Evolutionary conservation across 2,113 vertebrate species (phyloP).

Genomic region (Eurystomus gularis): DNA sequence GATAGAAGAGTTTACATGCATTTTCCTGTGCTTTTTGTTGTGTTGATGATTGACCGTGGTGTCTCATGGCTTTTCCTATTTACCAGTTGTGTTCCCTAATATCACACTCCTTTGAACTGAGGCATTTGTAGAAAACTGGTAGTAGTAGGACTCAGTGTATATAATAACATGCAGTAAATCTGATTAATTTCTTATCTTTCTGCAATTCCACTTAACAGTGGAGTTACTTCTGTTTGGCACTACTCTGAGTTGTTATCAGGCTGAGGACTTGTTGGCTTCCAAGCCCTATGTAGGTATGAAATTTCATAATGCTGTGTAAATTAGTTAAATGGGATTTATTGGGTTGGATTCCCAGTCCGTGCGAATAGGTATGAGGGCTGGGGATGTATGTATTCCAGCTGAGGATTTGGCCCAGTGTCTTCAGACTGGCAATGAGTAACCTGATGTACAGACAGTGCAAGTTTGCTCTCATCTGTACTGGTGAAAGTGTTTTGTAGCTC

Average conservation of each 20-base stretch:
- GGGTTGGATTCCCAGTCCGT: background rate
- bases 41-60: background rate
- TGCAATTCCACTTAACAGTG: background rate
- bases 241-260: background rate
- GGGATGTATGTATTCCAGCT: background rate
- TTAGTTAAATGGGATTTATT: background rate
- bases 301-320: background rate
- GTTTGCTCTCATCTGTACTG: background rate
- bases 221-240: background rate
- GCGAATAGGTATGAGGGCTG: background rate
- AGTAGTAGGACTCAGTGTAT: background rate
- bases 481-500: background rate
- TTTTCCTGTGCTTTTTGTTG: slow-evolving; percentile 7
- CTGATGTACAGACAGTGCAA: background rate
- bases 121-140: background rate
- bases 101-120: background rate
- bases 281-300: background rate
- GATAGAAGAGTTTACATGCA: background rate
- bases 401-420: background rate
- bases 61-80: background rate
- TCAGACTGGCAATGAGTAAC: background rate
- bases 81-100: background rate
- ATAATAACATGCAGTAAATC: background rate
- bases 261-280: background rate
- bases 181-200: background rate